phyloP scores from a whole-genome alignment of 2,797 vertebrate species.

The Phataginus tricuspis region DNA sequence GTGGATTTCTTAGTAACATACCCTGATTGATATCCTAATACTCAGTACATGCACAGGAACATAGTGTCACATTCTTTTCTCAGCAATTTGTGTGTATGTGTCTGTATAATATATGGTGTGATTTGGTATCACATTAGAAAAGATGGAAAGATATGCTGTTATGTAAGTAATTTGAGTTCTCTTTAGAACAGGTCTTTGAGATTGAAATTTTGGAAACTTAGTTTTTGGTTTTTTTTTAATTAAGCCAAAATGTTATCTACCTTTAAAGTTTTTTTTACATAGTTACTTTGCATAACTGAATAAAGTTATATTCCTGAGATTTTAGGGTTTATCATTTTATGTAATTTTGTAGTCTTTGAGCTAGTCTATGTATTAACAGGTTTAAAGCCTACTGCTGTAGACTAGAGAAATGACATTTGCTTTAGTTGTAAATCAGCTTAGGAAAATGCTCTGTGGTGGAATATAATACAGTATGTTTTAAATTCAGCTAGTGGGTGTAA shows the following conservation, averaged over 20 bases:
- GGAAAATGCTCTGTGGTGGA: not conserved
- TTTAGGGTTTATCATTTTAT: not conserved
- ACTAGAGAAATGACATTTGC: not conserved
- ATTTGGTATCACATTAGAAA: not conserved
- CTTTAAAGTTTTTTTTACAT: not conserved
- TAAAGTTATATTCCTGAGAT: not conserved
- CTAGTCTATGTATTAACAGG: not conserved
- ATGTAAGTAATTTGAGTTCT: constrained; percentile 30
- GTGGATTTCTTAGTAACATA: not conserved
- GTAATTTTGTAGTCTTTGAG: constrained; percentile 26
- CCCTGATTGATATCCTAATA: not conserved
- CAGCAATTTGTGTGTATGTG: not conserved
- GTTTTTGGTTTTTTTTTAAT: not conserved
- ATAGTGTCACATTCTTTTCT: not conserved
- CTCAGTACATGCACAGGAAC: not conserved
- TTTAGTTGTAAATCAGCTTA: not conserved
- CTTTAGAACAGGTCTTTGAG: not conserved
- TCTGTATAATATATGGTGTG: not conserved
- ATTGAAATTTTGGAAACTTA: not conserved
- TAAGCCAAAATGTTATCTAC: not conserved
- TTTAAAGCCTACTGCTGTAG: not conserved
- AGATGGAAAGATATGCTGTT: not conserved
- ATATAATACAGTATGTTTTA: not conserved
- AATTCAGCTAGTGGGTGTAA: not conserved
- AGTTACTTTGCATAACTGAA: not conserved